Evolutionary conservation across 30 jellyfish, hydroid and myxozoan genomes (phyloP).

Genomic region (Rhopilema esculentum): DNA sequence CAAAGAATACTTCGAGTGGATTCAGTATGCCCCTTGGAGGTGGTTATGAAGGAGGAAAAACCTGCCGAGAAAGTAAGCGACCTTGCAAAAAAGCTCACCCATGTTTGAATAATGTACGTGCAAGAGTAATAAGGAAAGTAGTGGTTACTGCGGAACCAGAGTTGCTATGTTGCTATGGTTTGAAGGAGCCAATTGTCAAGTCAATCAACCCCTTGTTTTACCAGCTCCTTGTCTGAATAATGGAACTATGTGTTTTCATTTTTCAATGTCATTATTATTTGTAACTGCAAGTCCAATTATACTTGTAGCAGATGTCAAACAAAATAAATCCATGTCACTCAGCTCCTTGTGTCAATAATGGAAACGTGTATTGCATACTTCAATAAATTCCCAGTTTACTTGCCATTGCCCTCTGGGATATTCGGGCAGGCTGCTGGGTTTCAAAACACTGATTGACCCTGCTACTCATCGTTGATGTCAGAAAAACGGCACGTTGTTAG

Average conservation of each 20-base stretch:
- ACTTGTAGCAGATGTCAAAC: constrained; percentile 40
- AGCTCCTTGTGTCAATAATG: constrained; percentile 63
- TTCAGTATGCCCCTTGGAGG: constrained; percentile 28
- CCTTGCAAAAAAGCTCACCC: constrained; percentile 27
- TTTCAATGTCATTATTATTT: neutral
- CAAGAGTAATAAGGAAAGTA: neutral
- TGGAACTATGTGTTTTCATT: constrained; percentile 18
- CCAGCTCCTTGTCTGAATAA: constrained; percentile 50
- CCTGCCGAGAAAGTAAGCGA: too few relatives aligned
- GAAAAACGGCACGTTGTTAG: constrained; percentile 28
- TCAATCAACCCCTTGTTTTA: neutral
- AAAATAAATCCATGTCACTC: constrained; percentile 29
- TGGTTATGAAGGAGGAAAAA: constrained; percentile 31
- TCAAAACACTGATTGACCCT: neutral
- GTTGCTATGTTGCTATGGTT: constrained; percentile 50
- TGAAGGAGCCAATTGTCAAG: constrained; percentile 51
- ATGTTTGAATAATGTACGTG: constrained; percentile 66
- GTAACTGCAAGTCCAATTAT: constrained; percentile 10
- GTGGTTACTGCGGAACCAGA: constrained; percentile 33
- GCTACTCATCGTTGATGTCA: constrained; percentile 16
- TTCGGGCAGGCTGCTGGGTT: constrained; percentile 13
- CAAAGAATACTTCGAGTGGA: neutral
- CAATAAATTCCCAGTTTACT: constrained; percentile 4
- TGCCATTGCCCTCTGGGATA: constrained; percentile 24
- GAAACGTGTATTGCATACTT: constrained; percentile 41